Base-by-base conservation (phyloP, 2,888 invertebrate species). In the Rosalia funebris region DNA sequence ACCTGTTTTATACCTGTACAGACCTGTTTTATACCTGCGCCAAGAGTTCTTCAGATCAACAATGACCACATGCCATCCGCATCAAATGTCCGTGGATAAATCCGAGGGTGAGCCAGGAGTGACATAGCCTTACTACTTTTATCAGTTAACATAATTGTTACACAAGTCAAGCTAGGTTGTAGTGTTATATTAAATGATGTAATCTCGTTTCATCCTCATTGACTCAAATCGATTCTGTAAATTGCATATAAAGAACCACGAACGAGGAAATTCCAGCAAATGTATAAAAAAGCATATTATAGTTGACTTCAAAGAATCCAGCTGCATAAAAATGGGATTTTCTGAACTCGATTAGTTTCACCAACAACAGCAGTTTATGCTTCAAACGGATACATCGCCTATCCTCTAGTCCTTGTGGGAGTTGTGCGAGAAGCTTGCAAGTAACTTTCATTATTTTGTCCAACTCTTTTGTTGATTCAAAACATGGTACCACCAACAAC, bases 251-350 rank as follows among this genome's bases (percentile, higher is more conserved):
- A 14, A 61, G 55, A 20, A 64, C 48, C 34, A 64, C 47, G 15
- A 61, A 61, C 1, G 61, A 60, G 10, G 57, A 34, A 0, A 61
- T 41, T 19, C 63, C 63, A n/a, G 46, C 53, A 4, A 64, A 36
- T n/a, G 57, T 57, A 41, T 56, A 61, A 42, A 58, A 25, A 16
- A 57, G 44, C 45, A 64, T 61, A 1, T 12, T 36, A 25, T 61
- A 61, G 34, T 64, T 55, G n/a, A 64, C 55, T 36, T 61, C 60
- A 36, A 58, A 61, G 31, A 61, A 64, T n/a, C 63, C 63, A 34
- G 58, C 61, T 11, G 63, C 63, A 7, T 57, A 61, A 41, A 64
- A 64, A 52, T 64, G 61, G 1, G 63, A 61, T 36, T 50, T 53
- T 20, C 48, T 41, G 20, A 41, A 42, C 34, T 57, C 53, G 16